phyloP scores from a whole-genome alignment of 2,797 vertebrate species.

The Macrochelys suwanniensis region DNA sequence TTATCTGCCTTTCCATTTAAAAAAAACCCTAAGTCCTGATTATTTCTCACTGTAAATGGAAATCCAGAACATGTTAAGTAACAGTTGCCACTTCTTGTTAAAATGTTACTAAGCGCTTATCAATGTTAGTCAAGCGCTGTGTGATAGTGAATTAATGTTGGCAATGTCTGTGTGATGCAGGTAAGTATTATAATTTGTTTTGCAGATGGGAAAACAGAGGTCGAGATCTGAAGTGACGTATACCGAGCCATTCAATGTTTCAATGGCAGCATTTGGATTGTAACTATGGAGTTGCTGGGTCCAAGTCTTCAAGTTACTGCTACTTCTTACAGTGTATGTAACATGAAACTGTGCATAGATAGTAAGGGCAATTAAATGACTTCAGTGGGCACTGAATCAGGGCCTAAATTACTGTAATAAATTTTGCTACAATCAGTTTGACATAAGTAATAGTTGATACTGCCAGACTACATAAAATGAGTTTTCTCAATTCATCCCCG shows the following conservation, averaged over 20 bases:
- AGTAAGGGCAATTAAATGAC: background rate
- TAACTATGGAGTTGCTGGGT: background rate
- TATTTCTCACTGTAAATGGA: background rate
- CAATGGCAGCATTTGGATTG: rapidly evolving
- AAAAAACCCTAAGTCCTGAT: background rate
- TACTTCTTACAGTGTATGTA: background rate
- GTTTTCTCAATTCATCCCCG: background rate
- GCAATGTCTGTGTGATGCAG: background rate
- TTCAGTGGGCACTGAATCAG: rapidly evolving
- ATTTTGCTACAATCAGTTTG: background rate
- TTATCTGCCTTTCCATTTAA: background rate
- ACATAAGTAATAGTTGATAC: background rate
- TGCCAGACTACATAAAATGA: background rate
- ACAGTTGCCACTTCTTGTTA: background rate
- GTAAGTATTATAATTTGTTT: rapidly evolving
- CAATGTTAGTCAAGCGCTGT: background rate
- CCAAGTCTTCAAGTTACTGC: background rate
- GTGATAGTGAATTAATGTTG: background rate
- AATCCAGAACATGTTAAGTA: rapidly evolving
- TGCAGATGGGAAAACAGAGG: background rate
- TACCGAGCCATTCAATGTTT: rapidly evolving
- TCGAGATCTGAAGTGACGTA: rapidly evolving
- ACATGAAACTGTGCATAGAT: background rate
- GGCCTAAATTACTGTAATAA: background rate
- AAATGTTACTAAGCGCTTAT: background rate